Evolutionary conservation across 2,797 vertebrate species (phyloP).

Genomic region (Parauchenoglanis punctatus): DNA sequence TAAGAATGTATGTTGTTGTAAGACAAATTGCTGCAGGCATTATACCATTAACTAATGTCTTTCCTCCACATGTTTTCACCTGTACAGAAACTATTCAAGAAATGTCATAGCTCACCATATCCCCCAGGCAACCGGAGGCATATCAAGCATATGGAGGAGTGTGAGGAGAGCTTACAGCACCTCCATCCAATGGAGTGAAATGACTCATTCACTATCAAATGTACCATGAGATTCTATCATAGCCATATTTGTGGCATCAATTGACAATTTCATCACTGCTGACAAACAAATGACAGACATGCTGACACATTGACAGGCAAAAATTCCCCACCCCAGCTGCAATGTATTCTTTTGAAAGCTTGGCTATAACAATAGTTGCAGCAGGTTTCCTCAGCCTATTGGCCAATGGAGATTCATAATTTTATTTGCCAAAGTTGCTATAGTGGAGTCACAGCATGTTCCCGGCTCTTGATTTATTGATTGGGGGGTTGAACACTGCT

Average conservation of each 20-base stretch:
- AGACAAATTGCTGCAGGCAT: slow-evolving; percentile 74
- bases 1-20: slow-evolving; percentile 68
- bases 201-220: slow-evolving; percentile 53
- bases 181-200: slow-evolving; percentile 49
- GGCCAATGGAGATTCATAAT: background rate
- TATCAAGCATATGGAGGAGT: slow-evolving; percentile 42
- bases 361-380: slow-evolving; percentile 8
- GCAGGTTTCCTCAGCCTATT: background rate
- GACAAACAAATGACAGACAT: slow-evolving; percentile 39
- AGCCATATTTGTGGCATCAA: slow-evolving; percentile 41
- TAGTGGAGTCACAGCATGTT: slow-evolving; percentile 7
- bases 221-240: slow-evolving; percentile 48
- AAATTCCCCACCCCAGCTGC: slow-evolving; percentile 22
- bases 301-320: slow-evolving; percentile 38
- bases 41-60: slow-evolving; percentile 68
- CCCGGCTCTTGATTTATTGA: slow-evolving; percentile 49
- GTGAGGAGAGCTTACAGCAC: slow-evolving; percentile 53
- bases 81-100: slow-evolving; percentile 75
- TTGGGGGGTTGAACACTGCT: slow-evolving; percentile 12
- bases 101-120: slow-evolving; percentile 69
- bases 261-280: slow-evolving; percentile 20
- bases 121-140: slow-evolving; percentile 55
- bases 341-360: slow-evolving; percentile 9
- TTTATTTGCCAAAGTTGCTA: background rate
- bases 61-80: slow-evolving; percentile 74